These are phyloP conservation scores for Stegostoma tigrinum DNA, from an alignment of 2,113 vertebrate genomes.

Conservation along the genomic window DNA sequence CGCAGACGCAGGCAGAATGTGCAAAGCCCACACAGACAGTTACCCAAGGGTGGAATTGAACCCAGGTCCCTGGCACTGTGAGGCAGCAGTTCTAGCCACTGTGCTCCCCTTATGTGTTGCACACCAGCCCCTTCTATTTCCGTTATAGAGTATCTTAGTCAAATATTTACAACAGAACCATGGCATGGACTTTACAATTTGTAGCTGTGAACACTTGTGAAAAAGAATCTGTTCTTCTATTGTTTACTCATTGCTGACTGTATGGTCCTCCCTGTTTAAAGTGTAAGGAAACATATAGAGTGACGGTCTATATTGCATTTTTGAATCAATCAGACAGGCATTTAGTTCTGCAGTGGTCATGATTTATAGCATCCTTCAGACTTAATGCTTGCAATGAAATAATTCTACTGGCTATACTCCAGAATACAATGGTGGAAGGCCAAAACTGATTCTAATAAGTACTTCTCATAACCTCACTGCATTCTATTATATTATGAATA, in stretches of 20 bases:
- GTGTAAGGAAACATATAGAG: neutral
- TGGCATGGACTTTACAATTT: neutral
- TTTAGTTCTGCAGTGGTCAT: neutral
- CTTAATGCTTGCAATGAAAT: neutral
- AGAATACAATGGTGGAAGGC: neutral
- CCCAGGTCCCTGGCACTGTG: no score
- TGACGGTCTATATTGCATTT: neutral
- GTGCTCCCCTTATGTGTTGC: neutral
- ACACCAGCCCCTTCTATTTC: neutral
- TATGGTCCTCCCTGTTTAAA: no score
- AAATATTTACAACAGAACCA: neutral
- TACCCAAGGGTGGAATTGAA: no score
- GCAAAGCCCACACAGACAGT: no score
- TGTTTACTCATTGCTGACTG: neutral
- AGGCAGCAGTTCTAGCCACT: no score
- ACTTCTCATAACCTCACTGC: neutral
- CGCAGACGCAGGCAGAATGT: no score
- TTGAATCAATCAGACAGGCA: neutral
- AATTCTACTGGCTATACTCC: neutral
- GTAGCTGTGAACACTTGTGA: neutral
- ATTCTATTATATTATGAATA: neutral
- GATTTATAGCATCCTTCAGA: neutral
- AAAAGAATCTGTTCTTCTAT: neutral
- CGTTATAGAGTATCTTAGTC: neutral
- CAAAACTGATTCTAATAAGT: neutral